These are phyloP conservation scores for Lasiommata megera DNA, from an alignment of 2,888 invertebrate species.

Conservation along the genomic window DNA sequence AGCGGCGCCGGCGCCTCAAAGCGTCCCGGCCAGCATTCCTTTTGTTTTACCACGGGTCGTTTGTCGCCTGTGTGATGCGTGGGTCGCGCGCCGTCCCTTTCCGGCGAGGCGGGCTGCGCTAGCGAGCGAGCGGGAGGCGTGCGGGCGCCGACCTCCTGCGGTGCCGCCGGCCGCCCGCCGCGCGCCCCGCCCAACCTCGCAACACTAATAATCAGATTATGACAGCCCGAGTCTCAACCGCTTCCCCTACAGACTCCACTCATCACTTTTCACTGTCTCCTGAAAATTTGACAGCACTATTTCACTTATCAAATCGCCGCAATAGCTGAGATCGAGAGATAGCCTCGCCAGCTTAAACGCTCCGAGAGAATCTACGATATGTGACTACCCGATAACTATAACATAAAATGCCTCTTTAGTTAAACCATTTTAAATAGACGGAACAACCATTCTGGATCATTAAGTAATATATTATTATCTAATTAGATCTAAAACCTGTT, in stretches of 20 bases:
- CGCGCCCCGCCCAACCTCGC: conserved; percentile 70
- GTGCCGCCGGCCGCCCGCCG: conserved; percentile 71
- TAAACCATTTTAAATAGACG: not conserved
- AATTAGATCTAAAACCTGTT: not conserved
- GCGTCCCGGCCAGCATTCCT: conserved; percentile 80
- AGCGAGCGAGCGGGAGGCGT: conserved; percentile 56
- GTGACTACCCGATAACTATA: not conserved
- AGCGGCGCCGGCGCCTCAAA: conserved; percentile 80
- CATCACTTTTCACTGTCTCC: conserved; percentile 63
- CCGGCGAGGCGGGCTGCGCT: conserved; percentile 32
- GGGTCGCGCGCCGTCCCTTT: conserved; percentile 47
- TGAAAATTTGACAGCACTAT: conserved; percentile 56
- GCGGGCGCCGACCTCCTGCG: conserved; percentile 78
- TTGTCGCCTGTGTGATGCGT: conserved; percentile 75
- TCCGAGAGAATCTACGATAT: not conserved
- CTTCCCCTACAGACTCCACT: conserved; percentile 48
- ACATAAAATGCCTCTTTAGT: not conserved
- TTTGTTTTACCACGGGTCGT: conserved; percentile 81
- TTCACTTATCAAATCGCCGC: conserved; percentile 36
- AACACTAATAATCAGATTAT: conserved; percentile 79
- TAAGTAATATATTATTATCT: not conserved
- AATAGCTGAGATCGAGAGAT: conserved; percentile 29
- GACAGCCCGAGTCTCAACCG: conserved; percentile 69
- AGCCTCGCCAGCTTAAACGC: conserved; percentile 2
- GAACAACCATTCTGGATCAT: too few species aligned